Conservation (phyloP, 2,797 vertebrate genomes). For the Ctenosaura bakeri region DNA sequence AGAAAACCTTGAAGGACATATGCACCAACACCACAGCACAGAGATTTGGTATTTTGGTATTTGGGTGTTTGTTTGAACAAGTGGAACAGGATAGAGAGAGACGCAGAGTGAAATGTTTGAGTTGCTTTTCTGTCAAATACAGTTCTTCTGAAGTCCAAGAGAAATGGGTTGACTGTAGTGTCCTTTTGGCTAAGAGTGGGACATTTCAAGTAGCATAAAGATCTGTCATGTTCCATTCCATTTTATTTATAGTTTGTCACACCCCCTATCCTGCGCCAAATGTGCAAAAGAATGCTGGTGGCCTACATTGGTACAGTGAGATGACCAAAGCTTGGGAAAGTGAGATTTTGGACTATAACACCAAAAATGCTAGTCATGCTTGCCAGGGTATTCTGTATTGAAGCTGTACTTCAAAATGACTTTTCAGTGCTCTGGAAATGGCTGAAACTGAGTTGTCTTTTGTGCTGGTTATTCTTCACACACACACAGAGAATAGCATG, state of each 20-base stretch:
- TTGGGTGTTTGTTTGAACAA: neutral
- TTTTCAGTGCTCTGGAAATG: neutral
- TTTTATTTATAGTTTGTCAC: neutral
- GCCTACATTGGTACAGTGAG: neutral
- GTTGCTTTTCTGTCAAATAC: neutral
- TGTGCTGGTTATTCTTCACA: neutral
- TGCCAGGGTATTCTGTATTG: no score
- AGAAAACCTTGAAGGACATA: conserved; percentile 10
- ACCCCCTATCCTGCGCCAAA: neutral
- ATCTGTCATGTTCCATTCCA: neutral
- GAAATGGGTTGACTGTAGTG: neutral
- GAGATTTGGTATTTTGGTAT: neutral
- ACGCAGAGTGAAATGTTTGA: neutral
- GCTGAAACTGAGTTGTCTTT: neutral
- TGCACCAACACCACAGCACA: neutral
- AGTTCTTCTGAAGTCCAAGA: neutral
- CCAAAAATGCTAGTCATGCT: no score
- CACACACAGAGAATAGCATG: neutral
- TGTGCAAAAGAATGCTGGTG: neutral
- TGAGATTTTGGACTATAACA: no score
- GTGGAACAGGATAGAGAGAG: neutral
- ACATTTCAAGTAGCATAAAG: neutral
- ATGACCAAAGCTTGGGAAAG: neutral
- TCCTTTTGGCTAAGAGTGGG: no score
- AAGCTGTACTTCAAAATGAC: neutral